phyloP scores from a whole-genome alignment of 2,888 invertebrate species.

The Dicyrtomina minuta region DNA sequence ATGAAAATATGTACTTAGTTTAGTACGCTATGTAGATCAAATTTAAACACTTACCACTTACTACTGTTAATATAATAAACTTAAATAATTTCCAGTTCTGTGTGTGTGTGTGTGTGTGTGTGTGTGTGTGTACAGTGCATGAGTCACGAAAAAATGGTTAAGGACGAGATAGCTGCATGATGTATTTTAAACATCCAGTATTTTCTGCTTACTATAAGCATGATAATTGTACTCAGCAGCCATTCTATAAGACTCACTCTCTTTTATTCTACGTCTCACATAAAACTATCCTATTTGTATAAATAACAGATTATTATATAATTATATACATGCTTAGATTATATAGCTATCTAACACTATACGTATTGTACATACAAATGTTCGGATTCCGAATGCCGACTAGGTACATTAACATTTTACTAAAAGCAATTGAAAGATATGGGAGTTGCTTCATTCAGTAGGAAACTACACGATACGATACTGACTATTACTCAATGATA shows the following conservation, averaged over 20 bases:
- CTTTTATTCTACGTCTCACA: constrained; percentile 7
- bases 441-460: neutral
- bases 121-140: constrained; percentile 16
- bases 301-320: constrained; percentile 6
- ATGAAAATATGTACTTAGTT: constrained; percentile 26
- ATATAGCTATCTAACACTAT: too few species aligned
- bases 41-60: constrained; percentile 16
- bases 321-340: neutral
- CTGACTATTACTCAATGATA: neutral
- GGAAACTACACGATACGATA: neutral
- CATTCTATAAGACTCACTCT: neutral
- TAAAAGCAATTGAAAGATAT: neutral
- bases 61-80: constrained; percentile 19
- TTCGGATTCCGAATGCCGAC: too few species aligned
- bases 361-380: too few species aligned
- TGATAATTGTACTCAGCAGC: too few species aligned
- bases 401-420: too few species aligned
- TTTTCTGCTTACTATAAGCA: neutral
- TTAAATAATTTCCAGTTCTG: constrained; percentile 7
- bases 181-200: too few species aligned
- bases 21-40: constrained; percentile 28
- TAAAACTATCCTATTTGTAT: neutral
- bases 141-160: constrained; percentile 31
- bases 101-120: too few species aligned
- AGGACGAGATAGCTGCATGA: constrained; percentile 8